Conservation (phyloP, 2,113 vertebrate species). For the Paralichthys olivaceus region DNA sequence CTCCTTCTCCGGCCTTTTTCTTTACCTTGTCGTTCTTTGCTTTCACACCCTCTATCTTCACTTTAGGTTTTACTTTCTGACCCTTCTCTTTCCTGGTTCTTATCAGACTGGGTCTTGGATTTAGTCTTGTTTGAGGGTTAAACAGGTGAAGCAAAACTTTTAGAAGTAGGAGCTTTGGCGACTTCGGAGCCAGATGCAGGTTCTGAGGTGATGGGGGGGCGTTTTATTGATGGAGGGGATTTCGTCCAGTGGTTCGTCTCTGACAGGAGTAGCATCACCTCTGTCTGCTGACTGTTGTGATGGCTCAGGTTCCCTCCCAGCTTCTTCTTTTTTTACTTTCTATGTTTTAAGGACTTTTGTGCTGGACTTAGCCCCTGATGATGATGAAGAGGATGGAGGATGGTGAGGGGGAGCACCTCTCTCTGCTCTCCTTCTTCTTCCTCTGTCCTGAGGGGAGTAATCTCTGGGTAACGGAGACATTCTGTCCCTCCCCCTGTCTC, state of each 20-base stretch:
- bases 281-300: conserved; percentile 88
- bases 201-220: conserved; percentile 61
- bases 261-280: conserved; percentile 95
- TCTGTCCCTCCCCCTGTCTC: conserved; percentile 77
- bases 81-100: conserved; percentile 66
- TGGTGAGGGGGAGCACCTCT: conserved; percentile 77
- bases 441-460: conserved; percentile 89
- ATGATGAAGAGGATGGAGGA: conserved; percentile 77
- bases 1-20: conserved; percentile 81
- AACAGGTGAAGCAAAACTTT: conserved; percentile 83
- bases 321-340: conserved; percentile 91
- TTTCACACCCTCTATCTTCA: conserved; percentile 85
- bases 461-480: conserved; percentile 85
- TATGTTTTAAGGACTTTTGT: conserved; percentile 84
- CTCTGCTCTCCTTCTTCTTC: conserved; percentile 91
- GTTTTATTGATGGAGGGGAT: conserved; percentile 63
- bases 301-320: conserved; percentile 89
- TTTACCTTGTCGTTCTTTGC: conserved; percentile 89
- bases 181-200: not conserved
- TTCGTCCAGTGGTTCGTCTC: conserved; percentile 97
- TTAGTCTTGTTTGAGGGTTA: conserved; percentile 78
- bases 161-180: conserved; percentile 60
- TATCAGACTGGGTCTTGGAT: conserved; percentile 63
- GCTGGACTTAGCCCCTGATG: conserved; percentile 76
- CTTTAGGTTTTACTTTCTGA: conserved; percentile 68